Evolutionary conservation across 2,113 vertebrate species (phyloP), one percentile per base, ranked within the genome.

Genomic region (Talpa occidentalis): DNA sequence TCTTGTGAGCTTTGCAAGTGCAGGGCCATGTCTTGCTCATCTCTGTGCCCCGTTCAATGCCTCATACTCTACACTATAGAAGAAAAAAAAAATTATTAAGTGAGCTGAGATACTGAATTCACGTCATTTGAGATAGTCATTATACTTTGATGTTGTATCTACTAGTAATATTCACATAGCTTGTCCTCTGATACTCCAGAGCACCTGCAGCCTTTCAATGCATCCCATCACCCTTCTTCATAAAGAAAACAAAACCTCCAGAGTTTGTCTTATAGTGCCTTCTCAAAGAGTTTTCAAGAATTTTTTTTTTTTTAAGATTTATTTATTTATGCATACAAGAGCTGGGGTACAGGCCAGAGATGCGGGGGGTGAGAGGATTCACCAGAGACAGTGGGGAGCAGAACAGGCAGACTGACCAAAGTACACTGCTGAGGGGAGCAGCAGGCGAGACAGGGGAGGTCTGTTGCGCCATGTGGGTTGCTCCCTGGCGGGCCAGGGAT

Each of bases 41-140:
- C 44, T 91, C 24, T 72, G 15, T 91, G 70, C 22, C 22, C n/a
- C 72, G 70, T 49, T 62, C 15, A 67, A 47, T 66, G 56, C 37
- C 30, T 87, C 15, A 35, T 80, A 37, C n/a, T 76, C 92, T n/a
- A 52, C 17, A 15, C 49, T 52, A 5, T 67, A 72, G 24, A 66
- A 35, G 90, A 74, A 8, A 62, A 80, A 90, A 91, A 70, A 54
- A 30, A 42, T 85, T 76, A 89, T 49, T 85, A 80, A 91, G 32
- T 91, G 67, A 94, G 85, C 64, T 49, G 22, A 84, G 80, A 88
- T 72, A 66, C 22, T 83, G 84, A 69, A 44, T 73, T 90, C 32
- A 40, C 73, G 30, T 94, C 52, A 70, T 85, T 76, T 76, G 62
- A 91, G 67, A 16, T 90, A 74, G 73, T 26, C 90, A 66, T 93